Evolutionary conservation across 2,888 invertebrate species (phyloP), one percentile per base, ranked within the genome.

Genomic region (Creontiades dilutus): DNA sequence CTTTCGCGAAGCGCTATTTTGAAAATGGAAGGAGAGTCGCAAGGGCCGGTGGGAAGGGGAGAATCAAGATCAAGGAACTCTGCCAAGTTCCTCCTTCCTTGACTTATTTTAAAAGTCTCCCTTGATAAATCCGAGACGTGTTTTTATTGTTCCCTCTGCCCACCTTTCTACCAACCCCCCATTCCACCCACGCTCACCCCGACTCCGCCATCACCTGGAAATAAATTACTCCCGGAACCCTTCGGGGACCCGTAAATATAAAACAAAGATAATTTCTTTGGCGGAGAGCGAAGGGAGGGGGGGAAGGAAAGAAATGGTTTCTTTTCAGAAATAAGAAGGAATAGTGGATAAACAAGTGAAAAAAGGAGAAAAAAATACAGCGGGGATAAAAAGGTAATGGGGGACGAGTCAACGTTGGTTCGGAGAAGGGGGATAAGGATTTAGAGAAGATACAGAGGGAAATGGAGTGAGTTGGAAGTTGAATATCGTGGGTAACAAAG

Each of bases 231-330:
- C 28, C 68, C n/a, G 68, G 55, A 78, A 78, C 55, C 80, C 88
- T 78, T 46, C 52, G 19, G 88, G 80, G 88, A 88, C 76, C 55
- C 88, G 88, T 88, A 88, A 88, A 88, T 85, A 85, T 80, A 88
- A 88, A 80, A 80, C 88, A 80, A 88, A 88, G 88, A 88, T 88
- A 88, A 88, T 88, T 88, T 88, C 78, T 78, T 88, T 88, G 16
- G 16, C 2, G 27, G 52, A 52, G 52, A 47, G 47, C 13, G 13
- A 7, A 37, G 7, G 55, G 52, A 12, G 82, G 37, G 19, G 75
- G 47, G 47, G 47, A 46, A 37, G 75, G 61, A 27, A 57, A 16
- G 19, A 37, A 57, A 55, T 37, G 61, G 82, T 52, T 82, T 48
- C 14, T 57, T n/a, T 13, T 19, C 14, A 47, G 57, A 61, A 61